A percentile compares a stretch with the other conserved stretches of the same genome.
Conservation (phyloP, 2,113 vertebrate genomes). For the Chionodraco myersi region DNA sequence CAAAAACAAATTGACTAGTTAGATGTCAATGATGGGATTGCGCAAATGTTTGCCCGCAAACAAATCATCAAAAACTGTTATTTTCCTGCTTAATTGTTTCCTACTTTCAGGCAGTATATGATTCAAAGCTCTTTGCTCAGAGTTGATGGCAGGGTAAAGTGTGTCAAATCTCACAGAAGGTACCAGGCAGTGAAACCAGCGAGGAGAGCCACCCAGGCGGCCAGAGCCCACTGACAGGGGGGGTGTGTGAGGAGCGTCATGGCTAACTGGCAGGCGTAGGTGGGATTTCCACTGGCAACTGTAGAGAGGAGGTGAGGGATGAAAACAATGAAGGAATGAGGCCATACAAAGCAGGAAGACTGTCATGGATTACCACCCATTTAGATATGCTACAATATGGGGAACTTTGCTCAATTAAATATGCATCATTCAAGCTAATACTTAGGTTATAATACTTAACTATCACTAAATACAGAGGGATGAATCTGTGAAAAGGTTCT, state of each 20-base stretch:
- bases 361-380: not conserved
- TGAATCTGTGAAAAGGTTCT: no score
- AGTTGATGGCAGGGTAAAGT: no score
- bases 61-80: not conserved
- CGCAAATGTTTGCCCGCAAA: no score
- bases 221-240: constrained; percentile 84
- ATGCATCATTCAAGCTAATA: not conserved
- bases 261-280: constrained; percentile 75
- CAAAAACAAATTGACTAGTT: no score
- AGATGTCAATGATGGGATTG: no score
- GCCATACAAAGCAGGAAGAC: not conserved
- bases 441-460: not conserved
- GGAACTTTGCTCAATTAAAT: no score
- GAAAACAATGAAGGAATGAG: not conserved
- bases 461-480: not conserved
- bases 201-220: constrained; percentile 79
- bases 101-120: not conserved
- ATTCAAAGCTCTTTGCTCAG: not conserved
- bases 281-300: constrained; percentile 76
- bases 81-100: not conserved
- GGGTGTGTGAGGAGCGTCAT: constrained; percentile 80
- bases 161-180: constrained; percentile 82
- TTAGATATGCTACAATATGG: not conserved
- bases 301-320: constrained; percentile 1
- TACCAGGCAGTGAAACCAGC: constrained; percentile 89